Evolutionary conservation across 2,113 vertebrate genomes (phyloP).

Genomic region (Oreocharis arfaki): DNA sequence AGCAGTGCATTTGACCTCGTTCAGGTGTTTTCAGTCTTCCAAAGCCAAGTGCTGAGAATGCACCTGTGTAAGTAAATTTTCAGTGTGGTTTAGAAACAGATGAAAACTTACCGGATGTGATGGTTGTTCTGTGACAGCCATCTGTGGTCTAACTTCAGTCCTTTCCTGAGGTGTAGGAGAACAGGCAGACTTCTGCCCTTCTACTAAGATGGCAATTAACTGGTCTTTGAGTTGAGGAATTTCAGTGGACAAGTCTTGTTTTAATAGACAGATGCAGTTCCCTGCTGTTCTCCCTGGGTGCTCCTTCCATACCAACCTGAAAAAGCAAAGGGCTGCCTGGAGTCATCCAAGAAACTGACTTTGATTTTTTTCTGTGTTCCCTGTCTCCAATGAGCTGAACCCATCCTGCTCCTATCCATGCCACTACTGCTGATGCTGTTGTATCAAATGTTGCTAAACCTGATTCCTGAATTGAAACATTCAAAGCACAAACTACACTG

Average conservation of each 20-base stretch:
- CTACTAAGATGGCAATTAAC: not conserved
- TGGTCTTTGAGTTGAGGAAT: not conserved
- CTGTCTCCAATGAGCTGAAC: not conserved
- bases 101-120: not conserved
- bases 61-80: not conserved
- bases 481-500: no score
- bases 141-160: not conserved
- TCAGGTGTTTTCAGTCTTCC: not conserved
- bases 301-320: not conserved
- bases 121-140: not conserved
- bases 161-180: not conserved
- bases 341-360: not conserved
- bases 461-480: not conserved
- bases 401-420: not conserved
- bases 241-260: not conserved
- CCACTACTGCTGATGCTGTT: not conserved
- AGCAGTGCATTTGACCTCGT: rapidly evolving
- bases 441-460: not conserved
- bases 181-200: not conserved
- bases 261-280: not conserved
- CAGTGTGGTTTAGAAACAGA: not conserved
- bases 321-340: not conserved
- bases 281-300: not conserved
- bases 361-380: not conserved
- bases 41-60: not conserved